Conservation (phyloP, 2,888 invertebrate genomes). For the Cosmopolites sordidus region DNA sequence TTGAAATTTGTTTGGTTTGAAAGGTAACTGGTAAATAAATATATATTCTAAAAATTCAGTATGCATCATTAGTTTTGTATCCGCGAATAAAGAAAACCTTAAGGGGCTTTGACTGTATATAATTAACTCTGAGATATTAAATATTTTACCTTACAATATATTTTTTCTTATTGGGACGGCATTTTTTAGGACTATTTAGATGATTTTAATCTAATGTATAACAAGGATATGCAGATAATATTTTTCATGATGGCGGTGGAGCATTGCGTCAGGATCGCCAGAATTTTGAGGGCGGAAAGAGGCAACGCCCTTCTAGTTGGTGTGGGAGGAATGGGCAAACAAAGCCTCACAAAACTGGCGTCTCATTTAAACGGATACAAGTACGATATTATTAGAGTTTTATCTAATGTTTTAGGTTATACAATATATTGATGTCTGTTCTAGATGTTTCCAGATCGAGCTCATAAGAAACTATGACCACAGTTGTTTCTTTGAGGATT, state of each 20-base stretch:
- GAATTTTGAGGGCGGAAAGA: conserved; percentile 78
- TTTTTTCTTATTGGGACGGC: too few species aligned
- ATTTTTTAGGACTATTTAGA: conserved; percentile 70
- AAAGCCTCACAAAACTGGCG: conserved; percentile 80
- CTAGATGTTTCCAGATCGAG: conserved; percentile 82
- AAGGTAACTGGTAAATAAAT: too few species aligned
- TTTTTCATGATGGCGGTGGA: conserved; percentile 87
- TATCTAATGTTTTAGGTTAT: not conserved
- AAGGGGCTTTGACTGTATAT: too few species aligned
- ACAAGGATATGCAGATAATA: conserved; percentile 79
- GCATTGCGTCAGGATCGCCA: conserved; percentile 79
- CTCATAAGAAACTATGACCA: conserved; percentile 80
- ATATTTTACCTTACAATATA: too few species aligned
- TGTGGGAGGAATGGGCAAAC: conserved; percentile 86
- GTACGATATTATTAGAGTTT: conserved; percentile 40
- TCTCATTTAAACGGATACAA: conserved; percentile 82
- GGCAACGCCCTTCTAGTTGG: conserved; percentile 87
- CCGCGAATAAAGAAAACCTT: too few species aligned
- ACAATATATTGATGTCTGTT: conserved; percentile 21
- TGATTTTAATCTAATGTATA: conserved; percentile 73
- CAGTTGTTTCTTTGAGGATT: conserved; percentile 77
- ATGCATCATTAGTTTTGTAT: too few species aligned
- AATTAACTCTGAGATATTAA: too few species aligned
- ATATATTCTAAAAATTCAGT: too few species aligned
- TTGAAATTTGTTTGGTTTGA: too few species aligned